Base-by-base conservation (phyloP, 1,140 invertebrate species). In the Periplaneta americana region DNA sequence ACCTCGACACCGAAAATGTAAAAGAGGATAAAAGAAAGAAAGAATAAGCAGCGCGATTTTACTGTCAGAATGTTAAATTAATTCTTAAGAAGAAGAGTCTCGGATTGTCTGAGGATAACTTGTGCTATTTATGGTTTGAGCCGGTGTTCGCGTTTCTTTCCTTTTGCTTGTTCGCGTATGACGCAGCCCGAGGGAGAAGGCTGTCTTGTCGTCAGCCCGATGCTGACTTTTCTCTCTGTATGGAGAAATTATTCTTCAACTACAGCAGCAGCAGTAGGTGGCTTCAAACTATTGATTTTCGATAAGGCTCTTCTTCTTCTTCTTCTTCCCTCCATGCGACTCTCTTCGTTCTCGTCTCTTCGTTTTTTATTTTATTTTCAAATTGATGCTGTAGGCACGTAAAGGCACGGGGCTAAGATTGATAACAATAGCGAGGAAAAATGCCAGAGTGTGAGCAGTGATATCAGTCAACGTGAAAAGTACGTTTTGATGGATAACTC, bases 261-360 rank as follows among this genome's bases (percentile, higher is more conserved):
- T 66, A 66, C 22, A 66, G 48, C 48, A 66, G 48, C 22, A 66
- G 48, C 48, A 66, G 48, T 66, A 66, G 48, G 48, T n/a, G 34
- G 35, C 76, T 78, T 36, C 35, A 78, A 78, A 78, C 34, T 83
- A 78, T 84, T 83, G 83, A 83, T 81, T 82, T 80, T 83, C 83
- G 82, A 83, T 83, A 93, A 86, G 86, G 83, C 92, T 91, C 28
- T 92, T 93, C 86, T 93, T 93, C 85, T 92, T 93, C 66, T 92
- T 93, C 85, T 91, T 93, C 4, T 92, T 91, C 87, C 90, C 91
- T 6, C 85, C 81, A 66, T 66, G n/a, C 77, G 22, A 82, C 77
- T 35, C 79, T 4, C 66, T 39, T 33, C 33, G 11, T 37, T 34
- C 34, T 80, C 17, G 8, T 76, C 35, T n/a, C 28, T 66, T n/a